Conservation (phyloP, 2,797 vertebrate species). For the Hafferia zeledoni region DNA sequence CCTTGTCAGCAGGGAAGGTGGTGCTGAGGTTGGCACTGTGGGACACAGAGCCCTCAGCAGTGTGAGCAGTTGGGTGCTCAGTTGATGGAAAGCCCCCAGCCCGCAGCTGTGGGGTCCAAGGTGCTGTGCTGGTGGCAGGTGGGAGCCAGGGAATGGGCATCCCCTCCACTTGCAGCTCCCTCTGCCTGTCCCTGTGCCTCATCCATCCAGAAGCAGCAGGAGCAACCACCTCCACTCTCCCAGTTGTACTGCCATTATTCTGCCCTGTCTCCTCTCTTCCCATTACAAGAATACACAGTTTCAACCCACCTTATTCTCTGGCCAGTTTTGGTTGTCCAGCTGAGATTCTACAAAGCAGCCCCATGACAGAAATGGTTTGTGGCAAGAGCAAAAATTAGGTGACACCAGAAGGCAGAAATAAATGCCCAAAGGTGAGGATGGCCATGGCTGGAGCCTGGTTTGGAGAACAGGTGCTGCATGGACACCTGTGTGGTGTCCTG, state of each 20-base stretch:
- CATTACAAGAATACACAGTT: not conserved
- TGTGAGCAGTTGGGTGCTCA: not conserved
- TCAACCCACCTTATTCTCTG: not conserved
- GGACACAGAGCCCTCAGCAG: not conserved
- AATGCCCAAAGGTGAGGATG: not conserved
- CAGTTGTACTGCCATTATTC: not conserved
- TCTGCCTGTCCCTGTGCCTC: not conserved
- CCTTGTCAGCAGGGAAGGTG: rapidly evolving
- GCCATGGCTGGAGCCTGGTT: not conserved
- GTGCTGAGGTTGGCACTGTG: not conserved
- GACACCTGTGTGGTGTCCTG: not conserved
- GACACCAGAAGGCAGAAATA: not conserved
- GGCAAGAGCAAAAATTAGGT: not conserved
- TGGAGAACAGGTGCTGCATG: not conserved
- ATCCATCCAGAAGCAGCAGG: not conserved
- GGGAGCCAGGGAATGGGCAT: not conserved
- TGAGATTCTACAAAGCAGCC: not conserved
- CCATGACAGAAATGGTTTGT: not conserved
- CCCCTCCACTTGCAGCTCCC: not conserved
- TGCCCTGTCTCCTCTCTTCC: not conserved
- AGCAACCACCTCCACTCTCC: not conserved
- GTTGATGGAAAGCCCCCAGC: not conserved
- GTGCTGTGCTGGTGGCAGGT: not conserved
- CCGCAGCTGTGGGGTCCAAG: rapidly evolving
- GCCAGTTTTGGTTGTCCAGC: not conserved